Evolutionary conservation across 92 coral and sea anemone genomes (phyloP).

Genomic region (Meandrina meandrites): DNA sequence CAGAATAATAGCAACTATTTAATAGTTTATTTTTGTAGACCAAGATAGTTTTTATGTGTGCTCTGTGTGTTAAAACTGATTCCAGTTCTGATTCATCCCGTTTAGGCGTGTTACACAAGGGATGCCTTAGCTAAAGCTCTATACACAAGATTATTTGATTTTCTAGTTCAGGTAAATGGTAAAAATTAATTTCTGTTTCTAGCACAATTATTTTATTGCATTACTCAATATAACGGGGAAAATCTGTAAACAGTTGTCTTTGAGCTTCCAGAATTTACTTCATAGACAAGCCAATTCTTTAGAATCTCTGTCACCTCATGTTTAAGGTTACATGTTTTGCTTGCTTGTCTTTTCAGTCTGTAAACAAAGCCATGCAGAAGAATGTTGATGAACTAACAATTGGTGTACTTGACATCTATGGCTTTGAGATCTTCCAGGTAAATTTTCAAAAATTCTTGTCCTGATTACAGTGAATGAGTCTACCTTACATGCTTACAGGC

Average conservation of each 20-base stretch:
- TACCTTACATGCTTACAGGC: no score
- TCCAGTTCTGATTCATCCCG: background rate
- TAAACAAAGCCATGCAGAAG: conserved; percentile 97
- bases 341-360: conserved; percentile 56
- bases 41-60: background rate
- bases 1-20: no score
- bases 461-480: background rate
- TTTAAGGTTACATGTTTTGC: background rate
- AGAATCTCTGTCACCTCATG: background rate
- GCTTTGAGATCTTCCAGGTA: conserved; percentile 99
- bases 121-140: conserved; percentile 95
- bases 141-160: conserved; percentile 93
- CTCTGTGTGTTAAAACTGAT: background rate
- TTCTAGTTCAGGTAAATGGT: conserved; percentile 77
- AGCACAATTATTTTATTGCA: background rate
- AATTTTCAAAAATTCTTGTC: background rate
- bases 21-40: background rate
- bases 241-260: background rate
- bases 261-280: background rate
- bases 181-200: background rate
- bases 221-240: background rate
- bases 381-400: conserved; percentile 82
- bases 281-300: no score
- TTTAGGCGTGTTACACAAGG: conserved; percentile 92
- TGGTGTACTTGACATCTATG: conserved; percentile 98